A percentile compares a stretch with the other conserved stretches of the same genome.
Evolutionary conservation across 2,888 invertebrate species (phyloP).

Genomic region (Orthosia gracilis): DNA sequence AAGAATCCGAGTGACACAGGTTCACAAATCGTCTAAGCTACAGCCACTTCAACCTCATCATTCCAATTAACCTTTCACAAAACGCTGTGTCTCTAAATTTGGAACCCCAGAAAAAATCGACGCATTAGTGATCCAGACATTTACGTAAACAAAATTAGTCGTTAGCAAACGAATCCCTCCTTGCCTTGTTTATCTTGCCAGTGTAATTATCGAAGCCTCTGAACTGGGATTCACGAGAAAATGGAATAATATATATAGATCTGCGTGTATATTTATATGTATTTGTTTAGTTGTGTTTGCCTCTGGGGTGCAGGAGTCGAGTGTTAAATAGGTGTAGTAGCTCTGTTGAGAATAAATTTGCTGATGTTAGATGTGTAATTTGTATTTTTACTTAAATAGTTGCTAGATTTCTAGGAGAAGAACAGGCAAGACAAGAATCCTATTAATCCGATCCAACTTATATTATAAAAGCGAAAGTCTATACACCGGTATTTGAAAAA

Average conservation of each 20-base stretch:
- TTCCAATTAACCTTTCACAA: neutral
- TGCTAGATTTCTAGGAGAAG: neutral
- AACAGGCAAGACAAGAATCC: neutral
- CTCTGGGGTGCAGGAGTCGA: slow-evolving; percentile 16
- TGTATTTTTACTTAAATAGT: neutral
- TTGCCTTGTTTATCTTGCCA: slow-evolving; percentile 74
- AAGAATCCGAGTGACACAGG: no score
- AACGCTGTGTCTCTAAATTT: slow-evolving; percentile 43
- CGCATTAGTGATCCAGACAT: slow-evolving; percentile 78
- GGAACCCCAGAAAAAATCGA: slow-evolving; percentile 68
- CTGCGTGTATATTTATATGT: slow-evolving; percentile 2
- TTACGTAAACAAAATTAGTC: slow-evolving; percentile 81
- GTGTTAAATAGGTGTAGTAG: neutral
- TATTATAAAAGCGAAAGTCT: no score
- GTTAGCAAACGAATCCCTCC: slow-evolving; percentile 76
- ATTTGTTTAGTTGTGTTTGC: slow-evolving; percentile 22
- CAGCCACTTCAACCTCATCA: neutral
- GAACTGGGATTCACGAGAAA: slow-evolving; percentile 57
- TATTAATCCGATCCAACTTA: no score
- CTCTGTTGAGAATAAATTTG: slow-evolving; percentile 10
- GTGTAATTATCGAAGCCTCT: slow-evolving; percentile 72
- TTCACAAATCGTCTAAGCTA: no score
- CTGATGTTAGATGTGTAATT: neutral
- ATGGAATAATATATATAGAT: slow-evolving; percentile 41
- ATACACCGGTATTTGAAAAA: no score